phyloP scores from a whole-genome alignment of 2,888 invertebrate genomes.

The Cybosia mesomella region DNA sequence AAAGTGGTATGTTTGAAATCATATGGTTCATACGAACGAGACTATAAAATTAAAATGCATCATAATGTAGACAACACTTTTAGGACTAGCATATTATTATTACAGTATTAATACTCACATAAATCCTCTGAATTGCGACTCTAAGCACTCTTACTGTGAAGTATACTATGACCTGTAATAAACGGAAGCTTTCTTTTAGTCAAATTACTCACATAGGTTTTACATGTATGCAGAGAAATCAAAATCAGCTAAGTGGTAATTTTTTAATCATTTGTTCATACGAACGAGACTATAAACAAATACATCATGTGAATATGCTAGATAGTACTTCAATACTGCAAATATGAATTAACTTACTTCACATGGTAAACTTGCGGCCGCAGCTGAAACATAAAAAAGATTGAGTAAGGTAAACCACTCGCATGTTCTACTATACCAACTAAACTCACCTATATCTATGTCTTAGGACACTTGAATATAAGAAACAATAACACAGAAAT shows the following conservation, averaged over 20 bases:
- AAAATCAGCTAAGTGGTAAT: conserved; percentile 59
- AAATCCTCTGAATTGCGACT: not conserved
- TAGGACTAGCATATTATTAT: not conserved
- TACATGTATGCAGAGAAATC: too few species aligned
- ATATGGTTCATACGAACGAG: conserved; percentile 75
- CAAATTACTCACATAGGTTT: not conserved
- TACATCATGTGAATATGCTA: conserved; percentile 62
- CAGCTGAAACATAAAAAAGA: conserved; percentile 77
- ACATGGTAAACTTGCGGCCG: conserved; percentile 15
- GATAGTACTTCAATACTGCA: conserved; percentile 28
- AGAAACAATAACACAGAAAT: conserved; percentile 67
- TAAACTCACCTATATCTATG: conserved; percentile 74
- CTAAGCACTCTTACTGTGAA: too few species aligned
- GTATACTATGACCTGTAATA: not conserved
- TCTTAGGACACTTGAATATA: conserved; percentile 54
- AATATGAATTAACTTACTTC: conserved; percentile 41
- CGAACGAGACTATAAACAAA: conserved; percentile 76
- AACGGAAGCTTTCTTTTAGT: not conserved
- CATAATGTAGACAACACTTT: conserved; percentile 37
- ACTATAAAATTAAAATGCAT: conserved; percentile 58
- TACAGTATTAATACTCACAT: not conserved
- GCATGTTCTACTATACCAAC: conserved; percentile 61
- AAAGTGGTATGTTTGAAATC: conserved; percentile 70
- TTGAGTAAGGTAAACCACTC: conserved; percentile 79
- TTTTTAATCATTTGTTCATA: conserved; percentile 76